Base-by-base conservation (phyloP, 2,797 vertebrate species). In the Peromyscus aztecus region DNA sequence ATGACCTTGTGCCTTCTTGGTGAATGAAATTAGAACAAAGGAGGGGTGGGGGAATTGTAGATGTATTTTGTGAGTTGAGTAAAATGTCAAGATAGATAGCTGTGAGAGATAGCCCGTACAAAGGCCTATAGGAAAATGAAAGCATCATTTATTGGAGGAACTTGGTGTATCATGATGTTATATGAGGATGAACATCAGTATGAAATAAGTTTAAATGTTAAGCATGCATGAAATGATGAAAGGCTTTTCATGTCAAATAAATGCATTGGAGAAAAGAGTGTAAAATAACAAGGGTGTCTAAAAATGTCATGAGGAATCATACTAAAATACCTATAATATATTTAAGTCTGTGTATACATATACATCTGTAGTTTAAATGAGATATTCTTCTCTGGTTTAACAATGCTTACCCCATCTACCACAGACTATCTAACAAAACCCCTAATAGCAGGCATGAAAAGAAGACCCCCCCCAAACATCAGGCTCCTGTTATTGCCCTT, bases 201-300 rank as follows among this genome's bases (percentile, higher is more conserved):
- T 17, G 82, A 95, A 94, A 92, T 91, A 52, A 83, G 49, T 80
- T 63, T 91, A 92, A 95, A 37, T 84, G 94, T 37, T 93, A 97
- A 93, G 23, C n/a, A 88, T 71, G 4, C 16, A 92, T 65, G 65
- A 92, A 6, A 75, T 93, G 40, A 49, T 80, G 14, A 89, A 46
- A 88, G 12, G 37, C 52, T 40, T 94, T 92, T 49, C n/a, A 57
- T 65, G 14, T 24, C 24, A 77, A 61, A 40, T 92, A 29, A 87
- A 93, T 19, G 80, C 43, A 24, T 86, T 67, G 29, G 61, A 67
- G 61, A 34, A 31, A 84, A 46, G 9, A 23, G 59, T 3, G 16
- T 31, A 84, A 49, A 84, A 65, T 49, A 65, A 43, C 13, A 40
- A 65, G 10, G 10, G 49, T 65, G 4, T 23, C 29, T 46, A 61